Evolutionary conservation across 2,113 vertebrate genomes (phyloP), one percentile per base, ranked within the genome.

Genomic region (Rattus norvegicus): DNA sequence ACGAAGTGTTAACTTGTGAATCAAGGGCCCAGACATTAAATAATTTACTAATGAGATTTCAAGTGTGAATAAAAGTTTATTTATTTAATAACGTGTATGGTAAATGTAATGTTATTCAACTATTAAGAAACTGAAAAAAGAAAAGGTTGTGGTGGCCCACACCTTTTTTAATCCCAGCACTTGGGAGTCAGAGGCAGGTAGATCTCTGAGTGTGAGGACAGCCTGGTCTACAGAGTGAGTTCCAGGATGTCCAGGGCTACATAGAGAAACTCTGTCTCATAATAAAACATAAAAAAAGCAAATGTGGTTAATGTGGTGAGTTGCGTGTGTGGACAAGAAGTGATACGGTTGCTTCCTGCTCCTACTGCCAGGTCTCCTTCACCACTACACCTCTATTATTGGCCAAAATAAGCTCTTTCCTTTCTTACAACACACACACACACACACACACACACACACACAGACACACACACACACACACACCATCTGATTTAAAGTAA

Each of bases 41-140:
- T 52, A 86, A 87, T 49, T 92, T 26, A 72, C 19, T 84, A 80
- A 83, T 30, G 17, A 8, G 0, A 69, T 10, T 76, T 8, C 39
- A 69, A 3, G 0, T 54, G 20, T 39, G 84, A 92, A 65, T 92
- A 61, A 63, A 92, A 22, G 16, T 95, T 81, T 73, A 61, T 63
- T 69, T 97, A 4, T 72, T 77, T 87, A 90, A 39, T 75, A 92
- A 92, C 85, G 36, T 88, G 7, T 70, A 22, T 67, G 36, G 92
- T 90, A 65, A 91, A 70, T 12, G 14, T 8, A 84, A 79, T 85
- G 39, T 28, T 67, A 83, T 36, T 80, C 56, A 89, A 26, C 30
- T 80, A 36, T 65, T 67, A 92, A 69, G 69, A 30, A 88, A 85
- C 70, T 43, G 22, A 54, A 69, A 90, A 81, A 73, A n/a, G n/a